phyloP scores from a whole-genome alignment of 2,113 vertebrate species.

The Nipponia nippon region DNA sequence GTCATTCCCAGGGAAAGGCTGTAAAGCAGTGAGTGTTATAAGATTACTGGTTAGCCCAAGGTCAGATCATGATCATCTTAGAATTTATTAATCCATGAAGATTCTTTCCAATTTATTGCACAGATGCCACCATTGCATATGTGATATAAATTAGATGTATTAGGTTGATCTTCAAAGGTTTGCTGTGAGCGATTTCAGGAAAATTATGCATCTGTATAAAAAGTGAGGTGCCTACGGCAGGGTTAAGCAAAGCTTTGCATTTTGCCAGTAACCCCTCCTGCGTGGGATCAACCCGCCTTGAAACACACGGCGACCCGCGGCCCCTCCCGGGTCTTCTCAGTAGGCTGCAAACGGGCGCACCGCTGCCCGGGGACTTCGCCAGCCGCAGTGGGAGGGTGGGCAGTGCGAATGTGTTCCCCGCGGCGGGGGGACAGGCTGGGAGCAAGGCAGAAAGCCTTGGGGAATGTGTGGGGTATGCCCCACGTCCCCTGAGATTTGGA shows the following conservation, averaged over 20 bases:
- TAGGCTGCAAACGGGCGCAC: rapidly evolving
- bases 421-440: rapidly evolving
- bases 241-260: not conserved
- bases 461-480: too few relatives aligned
- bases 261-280: not conserved
- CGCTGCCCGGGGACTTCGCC: not conserved
- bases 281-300: not conserved
- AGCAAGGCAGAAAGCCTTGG: not conserved
- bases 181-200: not conserved
- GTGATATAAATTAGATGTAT: not conserved
- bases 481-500: too few relatives aligned
- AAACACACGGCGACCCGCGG: rapidly evolving
- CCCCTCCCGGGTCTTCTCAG: not conserved
- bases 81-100: not conserved
- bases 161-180: not conserved
- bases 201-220: not conserved
- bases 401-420: rapidly evolving
- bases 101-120: not conserved
- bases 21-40: rapidly evolving
- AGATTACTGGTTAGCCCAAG: not conserved
- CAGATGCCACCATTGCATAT: rapidly evolving
- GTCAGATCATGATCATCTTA: not conserved
- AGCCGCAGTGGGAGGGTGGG: rapidly evolving
- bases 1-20: not conserved
- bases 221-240: not conserved